These are phyloP conservation scores for Lerema accius DNA, from an alignment of 1,140 invertebrate species.

Conservation along the genomic window DNA sequence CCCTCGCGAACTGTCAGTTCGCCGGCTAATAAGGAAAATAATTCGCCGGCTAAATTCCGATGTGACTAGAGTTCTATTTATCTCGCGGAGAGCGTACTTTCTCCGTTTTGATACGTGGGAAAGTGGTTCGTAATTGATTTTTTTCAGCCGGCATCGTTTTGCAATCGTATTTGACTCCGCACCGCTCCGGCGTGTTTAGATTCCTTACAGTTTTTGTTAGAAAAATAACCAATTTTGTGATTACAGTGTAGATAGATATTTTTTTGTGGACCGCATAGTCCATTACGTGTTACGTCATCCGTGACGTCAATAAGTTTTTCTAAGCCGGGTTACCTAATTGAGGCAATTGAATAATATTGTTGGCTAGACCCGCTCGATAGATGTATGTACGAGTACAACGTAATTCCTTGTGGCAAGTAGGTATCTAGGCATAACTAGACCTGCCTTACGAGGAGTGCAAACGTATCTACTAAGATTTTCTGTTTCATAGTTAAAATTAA, in stretches of 20 bases:
- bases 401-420: constrained; percentile 4
- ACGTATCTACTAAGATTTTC: not conserved
- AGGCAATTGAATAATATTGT: constrained; percentile 41
- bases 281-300: constrained; percentile 57
- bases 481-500: not conserved
- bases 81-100: constrained; percentile 27
- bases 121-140: constrained; percentile 31
- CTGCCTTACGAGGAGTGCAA: constrained; percentile 1
- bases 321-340: constrained; percentile 47
- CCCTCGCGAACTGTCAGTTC: constrained; percentile 9
- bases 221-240: constrained; percentile 10
- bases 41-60: constrained; percentile 20
- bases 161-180: constrained; percentile 6
- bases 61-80: constrained; percentile 9
- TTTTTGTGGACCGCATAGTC: constrained; percentile 37
- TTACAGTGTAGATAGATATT: constrained; percentile 24
- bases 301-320: constrained; percentile 51
- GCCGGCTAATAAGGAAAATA: constrained; percentile 15
- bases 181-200: not conserved
- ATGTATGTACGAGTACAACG: constrained; percentile 11
- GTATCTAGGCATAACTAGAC: not conserved
- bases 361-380: constrained; percentile 15
- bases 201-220: constrained; percentile 16
- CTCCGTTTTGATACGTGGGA: constrained; percentile 33
- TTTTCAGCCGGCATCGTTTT: constrained; percentile 20